Evolutionary conservation across 2,797 vertebrate species (phyloP).

Genomic region (Enteromius viviparus): DNA sequence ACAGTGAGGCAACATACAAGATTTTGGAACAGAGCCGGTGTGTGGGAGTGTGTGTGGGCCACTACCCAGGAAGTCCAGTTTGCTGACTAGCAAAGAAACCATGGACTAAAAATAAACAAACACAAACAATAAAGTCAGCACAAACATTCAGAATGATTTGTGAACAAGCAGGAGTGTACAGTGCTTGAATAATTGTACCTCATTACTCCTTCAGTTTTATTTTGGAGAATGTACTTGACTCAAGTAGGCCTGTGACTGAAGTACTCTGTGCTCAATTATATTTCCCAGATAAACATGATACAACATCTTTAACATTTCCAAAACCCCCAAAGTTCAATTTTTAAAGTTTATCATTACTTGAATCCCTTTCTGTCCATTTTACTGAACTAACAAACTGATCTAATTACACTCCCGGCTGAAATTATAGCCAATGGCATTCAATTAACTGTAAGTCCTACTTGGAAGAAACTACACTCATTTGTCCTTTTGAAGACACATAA

Average conservation of each 20-base stretch:
- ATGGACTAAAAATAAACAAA: conserved; percentile 35
- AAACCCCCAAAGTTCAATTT: neutral
- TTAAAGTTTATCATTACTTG: neutral
- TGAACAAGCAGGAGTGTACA: conserved; percentile 7
- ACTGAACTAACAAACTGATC: conserved; percentile 18
- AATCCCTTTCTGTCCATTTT: conserved; percentile 5
- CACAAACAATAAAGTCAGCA: conserved; percentile 36
- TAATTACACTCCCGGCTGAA: conserved; percentile 15
- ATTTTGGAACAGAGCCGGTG: conserved; percentile 19
- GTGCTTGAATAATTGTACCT: conserved; percentile 5
- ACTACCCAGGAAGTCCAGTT: conserved; percentile 15
- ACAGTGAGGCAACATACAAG: neutral
- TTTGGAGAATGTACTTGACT: neutral
- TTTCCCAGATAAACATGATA: conserved; percentile 10
- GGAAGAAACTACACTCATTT: conserved; percentile 22
- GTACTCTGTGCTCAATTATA: neutral
- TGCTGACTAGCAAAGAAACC: conserved; percentile 30
- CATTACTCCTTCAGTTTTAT: neutral
- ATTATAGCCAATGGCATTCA: conserved; percentile 1
- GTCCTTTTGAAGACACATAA: neutral
- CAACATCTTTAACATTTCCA: neutral
- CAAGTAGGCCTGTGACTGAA: neutral
- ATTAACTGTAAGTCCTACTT: conserved; percentile 1
- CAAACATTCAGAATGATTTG: conserved; percentile 29
- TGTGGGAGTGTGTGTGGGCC: conserved; percentile 38